Evolutionary conservation across 1,140 invertebrate genomes (phyloP).

Genomic region (Leguminivora glycinivorella): DNA sequence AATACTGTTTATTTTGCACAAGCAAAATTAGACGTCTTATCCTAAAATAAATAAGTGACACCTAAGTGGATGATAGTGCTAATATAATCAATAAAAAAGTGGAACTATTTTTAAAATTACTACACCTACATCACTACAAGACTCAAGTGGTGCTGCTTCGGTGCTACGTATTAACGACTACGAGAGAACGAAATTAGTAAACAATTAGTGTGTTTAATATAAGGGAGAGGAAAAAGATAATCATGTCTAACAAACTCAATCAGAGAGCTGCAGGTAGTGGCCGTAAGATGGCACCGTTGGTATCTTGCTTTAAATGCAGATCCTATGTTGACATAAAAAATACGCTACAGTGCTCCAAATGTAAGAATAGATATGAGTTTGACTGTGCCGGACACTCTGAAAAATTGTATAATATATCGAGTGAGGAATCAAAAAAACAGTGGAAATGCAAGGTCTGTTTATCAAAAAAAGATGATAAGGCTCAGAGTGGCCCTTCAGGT

Average conservation of each 20-base stretch:
- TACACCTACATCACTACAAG: too few species aligned
- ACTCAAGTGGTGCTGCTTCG: too few species aligned
- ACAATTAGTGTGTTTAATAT: too few species aligned
- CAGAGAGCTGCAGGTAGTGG: neutral
- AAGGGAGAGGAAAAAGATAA: too few species aligned
- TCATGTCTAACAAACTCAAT: neutral
- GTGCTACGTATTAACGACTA: too few species aligned
- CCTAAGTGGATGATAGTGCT: too few species aligned
- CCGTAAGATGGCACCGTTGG: neutral
- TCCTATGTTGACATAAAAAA: neutral
- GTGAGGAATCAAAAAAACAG: neutral
- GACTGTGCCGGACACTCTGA: constrained; percentile 4
- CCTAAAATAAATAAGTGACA: too few species aligned
- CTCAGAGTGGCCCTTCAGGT: neutral
- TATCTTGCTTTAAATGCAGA: neutral
- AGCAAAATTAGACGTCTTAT: too few species aligned
- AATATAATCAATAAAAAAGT: too few species aligned
- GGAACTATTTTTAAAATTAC: too few species aligned
- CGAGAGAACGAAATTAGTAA: too few species aligned
- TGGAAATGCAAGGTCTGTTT: neutral
- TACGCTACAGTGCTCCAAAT: neutral
- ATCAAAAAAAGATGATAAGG: neutral
- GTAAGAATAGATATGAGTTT: constrained; percentile 2
- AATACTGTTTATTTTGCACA: too few species aligned
- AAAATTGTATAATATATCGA: neutral